Evolutionary conservation across 1,140 invertebrate species (phyloP).

Genomic region (Eubasilissa regina): DNA sequence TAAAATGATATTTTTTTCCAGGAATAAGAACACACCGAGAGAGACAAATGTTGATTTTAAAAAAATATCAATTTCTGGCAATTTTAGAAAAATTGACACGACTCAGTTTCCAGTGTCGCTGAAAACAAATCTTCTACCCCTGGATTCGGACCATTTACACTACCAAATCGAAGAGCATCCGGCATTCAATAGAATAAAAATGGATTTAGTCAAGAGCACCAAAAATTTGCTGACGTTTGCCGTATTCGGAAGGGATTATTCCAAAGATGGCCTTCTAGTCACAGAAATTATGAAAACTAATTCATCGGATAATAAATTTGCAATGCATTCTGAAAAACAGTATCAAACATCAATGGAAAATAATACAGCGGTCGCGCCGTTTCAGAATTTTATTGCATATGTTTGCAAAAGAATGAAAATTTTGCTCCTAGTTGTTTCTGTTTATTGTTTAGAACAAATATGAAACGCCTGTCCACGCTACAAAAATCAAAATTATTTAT

Average conservation of each 20-base stretch:
- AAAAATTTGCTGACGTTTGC: slow-evolving; percentile 63
- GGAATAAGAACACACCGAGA: slow-evolving; percentile 61
- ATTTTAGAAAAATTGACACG: slow-evolving; percentile 61
- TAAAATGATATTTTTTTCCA: no score
- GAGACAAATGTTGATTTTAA: slow-evolving; percentile 62
- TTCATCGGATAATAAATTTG: no score
- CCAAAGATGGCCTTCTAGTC: slow-evolving; percentile 59
- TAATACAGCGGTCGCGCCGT: slow-evolving; percentile 50
- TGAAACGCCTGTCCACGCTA: neutral
- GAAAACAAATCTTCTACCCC: slow-evolving; percentile 55
- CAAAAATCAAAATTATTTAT: no score
- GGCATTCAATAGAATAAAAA: slow-evolving; percentile 57
- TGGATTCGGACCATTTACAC: slow-evolving; percentile 59
- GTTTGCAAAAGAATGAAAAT: slow-evolving; percentile 66
- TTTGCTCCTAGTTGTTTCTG: slow-evolving; percentile 65
- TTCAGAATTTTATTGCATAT: slow-evolving; percentile 64
- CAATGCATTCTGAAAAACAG: neutral
- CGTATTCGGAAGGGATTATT: slow-evolving; percentile 64
- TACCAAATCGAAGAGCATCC: slow-evolving; percentile 26
- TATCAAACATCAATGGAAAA: slow-evolving; percentile 58
- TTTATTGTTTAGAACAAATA: slow-evolving; percentile 70
- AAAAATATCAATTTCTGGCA: slow-evolving; percentile 62
- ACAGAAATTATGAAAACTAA: slow-evolving; percentile 44
- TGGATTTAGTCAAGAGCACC: slow-evolving; percentile 59
- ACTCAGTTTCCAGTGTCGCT: slow-evolving; percentile 63